These are phyloP conservation scores for Cebus imitator DNA, from an alignment of 2,113 vertebrate genomes.

Conservation along the genomic window DNA sequence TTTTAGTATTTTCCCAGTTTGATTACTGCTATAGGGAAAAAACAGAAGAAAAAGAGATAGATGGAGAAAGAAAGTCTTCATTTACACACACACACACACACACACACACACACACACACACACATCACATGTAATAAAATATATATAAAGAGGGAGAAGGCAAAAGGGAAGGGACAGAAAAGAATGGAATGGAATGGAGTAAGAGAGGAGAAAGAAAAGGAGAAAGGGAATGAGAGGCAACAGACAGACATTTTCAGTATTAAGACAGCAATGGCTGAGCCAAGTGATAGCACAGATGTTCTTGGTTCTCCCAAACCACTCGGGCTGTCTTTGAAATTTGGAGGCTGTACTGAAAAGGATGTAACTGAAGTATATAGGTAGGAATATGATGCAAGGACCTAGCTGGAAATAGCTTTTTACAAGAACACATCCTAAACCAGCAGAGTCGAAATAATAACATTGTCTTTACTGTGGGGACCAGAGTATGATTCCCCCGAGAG, in stretches of 20 bases:
- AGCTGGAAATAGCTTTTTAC: conserved; percentile 31
- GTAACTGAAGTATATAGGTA: not conserved
- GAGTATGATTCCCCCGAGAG: not conserved
- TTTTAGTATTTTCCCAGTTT: conserved; percentile 25
- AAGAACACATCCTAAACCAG: not conserved
- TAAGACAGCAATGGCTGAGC: not conserved
- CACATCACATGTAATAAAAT: not conserved
- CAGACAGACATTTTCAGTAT: not conserved
- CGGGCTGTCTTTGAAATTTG: conserved; percentile 34
- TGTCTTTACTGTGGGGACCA: not conserved
- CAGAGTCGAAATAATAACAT: conserved; percentile 25
- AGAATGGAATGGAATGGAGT: not conserved
- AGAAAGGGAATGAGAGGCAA: not conserved
- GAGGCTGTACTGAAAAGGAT: conserved; percentile 12
- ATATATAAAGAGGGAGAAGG: not conserved
- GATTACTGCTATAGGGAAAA: not conserved
- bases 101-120: too few relatives aligned
- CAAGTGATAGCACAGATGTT: not conserved
- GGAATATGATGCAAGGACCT: not conserved
- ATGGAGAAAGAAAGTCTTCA: not conserved
- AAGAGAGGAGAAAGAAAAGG: not conserved
- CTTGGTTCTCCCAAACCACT: not conserved
- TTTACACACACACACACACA: too few relatives aligned
- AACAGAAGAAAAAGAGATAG: not conserved
- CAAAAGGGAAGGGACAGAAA: not conserved